phyloP scores from a whole-genome alignment of 2,113 vertebrate genomes.

The pig (Sus scrofa) region T2T-Sscrofa CM000812.6:51547001-51547500 shows the following conservation, averaged over 20 bases:
- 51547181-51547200: slow-evolving; percentile 1
- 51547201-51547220: not conserved
- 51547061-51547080: not conserved
- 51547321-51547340: not conserved
- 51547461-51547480: not conserved
- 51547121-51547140: not conserved
- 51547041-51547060: not conserved
- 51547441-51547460: slow-evolving; percentile 24
- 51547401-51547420: not conserved
- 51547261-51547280: not conserved
- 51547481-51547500: slow-evolving; percentile 24
- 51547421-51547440: slow-evolving; percentile 4
- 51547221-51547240: not conserved
- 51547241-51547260: not conserved
- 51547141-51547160: not conserved
- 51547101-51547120: not conserved
- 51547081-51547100: not conserved
- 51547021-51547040: accelerated
- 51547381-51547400: not conserved
- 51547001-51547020: too few relatives aligned
- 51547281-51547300: not conserved
- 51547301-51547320: not conserved
- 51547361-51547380: not conserved
- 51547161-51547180: not conserved
- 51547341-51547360: not conserved